Base-by-base conservation (phyloP, 1,140 invertebrate species). In the Pseudomyrmex pallidus region DNA sequence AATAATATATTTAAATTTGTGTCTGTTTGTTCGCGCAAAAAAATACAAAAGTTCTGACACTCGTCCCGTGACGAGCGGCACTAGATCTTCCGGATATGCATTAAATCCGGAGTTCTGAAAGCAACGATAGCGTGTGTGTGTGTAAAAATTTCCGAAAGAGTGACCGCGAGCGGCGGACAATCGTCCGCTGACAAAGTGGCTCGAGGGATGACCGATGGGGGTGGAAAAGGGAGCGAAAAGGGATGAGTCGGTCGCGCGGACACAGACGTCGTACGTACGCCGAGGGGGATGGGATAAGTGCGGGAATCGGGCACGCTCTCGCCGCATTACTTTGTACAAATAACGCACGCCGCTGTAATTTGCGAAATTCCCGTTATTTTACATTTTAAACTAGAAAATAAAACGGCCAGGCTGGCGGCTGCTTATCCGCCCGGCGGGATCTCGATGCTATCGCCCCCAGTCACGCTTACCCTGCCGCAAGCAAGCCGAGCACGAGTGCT, bases 331-430 rank as follows among this genome's bases (percentile, higher is more conserved):
- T 90, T 91, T 91, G 87, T 93, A 91, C 90, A 92, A 92, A 93
- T 92, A 92, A 92, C 87, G 87, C 85, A 88, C 67, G 83, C 84
- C 77, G 84, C 72, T 77, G 89, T 89, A 91, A 92, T 91, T 92
- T 90, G 90, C 89, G 86, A 92, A 93, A 93, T 93, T 92, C 89
- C 88, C 87, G 91, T 93, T 90, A 92, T 92, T 92, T 92, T 91
- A 92, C 87, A 92, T 93, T 93, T 92, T 91, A 92, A 92, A 92
- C 91, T 91, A 89, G 91, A 91, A 91, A 92, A 93, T 90, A 92
- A 92, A 92, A 90, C 84, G 90, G 89, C 86, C 85, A 86, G 72
- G 83, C 90, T 85, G 82, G 80, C 87, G 87, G 85, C 82, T 85
- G 90, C 89, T 93, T 93, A 93, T 93, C 92, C 89, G 76, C 54